phyloP scores from a whole-genome alignment of 2,113 vertebrate genomes.

The Xenus cinereus region DNA sequence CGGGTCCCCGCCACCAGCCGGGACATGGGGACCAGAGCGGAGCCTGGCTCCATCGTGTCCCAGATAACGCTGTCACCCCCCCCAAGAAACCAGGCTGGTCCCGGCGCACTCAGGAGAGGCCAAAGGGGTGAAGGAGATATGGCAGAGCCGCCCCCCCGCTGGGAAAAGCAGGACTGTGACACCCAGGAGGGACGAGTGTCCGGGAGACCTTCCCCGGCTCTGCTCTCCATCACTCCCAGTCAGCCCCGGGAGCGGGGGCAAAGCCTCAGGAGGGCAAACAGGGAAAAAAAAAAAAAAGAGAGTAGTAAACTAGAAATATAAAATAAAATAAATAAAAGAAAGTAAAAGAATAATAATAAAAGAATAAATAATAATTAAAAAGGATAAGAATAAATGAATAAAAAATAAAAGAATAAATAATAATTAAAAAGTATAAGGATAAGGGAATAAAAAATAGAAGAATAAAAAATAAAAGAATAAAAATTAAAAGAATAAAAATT shows the following conservation, averaged over 20 bases:
- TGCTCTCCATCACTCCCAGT: not conserved
- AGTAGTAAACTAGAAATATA: not conserved
- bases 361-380: too few relatives aligned
- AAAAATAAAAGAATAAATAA: too few relatives aligned
- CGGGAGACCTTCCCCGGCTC: not conserved
- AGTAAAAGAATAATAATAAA: too few relatives aligned
- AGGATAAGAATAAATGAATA: too few relatives aligned
- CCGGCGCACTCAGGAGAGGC: not conserved
- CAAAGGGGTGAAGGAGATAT: not conserved
- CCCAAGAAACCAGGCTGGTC: not conserved
- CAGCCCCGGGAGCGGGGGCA: not conserved
- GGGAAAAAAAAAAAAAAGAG: too few relatives aligned
- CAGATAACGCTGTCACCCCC: constrained; percentile 19
- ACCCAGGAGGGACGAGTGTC: not conserved
- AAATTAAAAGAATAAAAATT: too few relatives aligned
- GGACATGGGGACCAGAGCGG: not conserved
- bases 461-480: too few relatives aligned
- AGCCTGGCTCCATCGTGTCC: constrained; percentile 3
- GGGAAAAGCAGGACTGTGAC: not conserved
- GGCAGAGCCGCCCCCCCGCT: not conserved
- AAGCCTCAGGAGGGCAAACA: not conserved
- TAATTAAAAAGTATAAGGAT: too few relatives aligned
- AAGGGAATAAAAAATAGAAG: too few relatives aligned
- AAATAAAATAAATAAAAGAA: not conserved
- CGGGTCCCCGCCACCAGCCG: not conserved